A percentile compares a stretch with the other conserved stretches of the same genome.
These are phyloP conservation scores for Anser cygnoides DNA, from an alignment of 2,113 vertebrate genomes.

Conservation along the genomic window DNA sequence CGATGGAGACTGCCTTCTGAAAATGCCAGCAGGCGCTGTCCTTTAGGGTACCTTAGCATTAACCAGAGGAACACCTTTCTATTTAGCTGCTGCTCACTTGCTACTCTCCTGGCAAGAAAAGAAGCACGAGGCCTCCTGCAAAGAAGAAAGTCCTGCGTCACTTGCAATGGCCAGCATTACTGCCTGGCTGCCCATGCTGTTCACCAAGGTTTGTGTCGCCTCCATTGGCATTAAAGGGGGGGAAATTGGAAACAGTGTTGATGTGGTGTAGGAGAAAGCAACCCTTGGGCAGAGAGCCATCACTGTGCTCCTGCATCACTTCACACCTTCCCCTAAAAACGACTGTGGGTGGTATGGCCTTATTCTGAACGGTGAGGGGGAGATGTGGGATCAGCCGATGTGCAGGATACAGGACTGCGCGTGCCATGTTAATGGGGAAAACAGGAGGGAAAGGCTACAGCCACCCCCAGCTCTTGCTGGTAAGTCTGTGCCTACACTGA, in stretches of 20 bases:
- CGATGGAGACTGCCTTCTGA: neutral
- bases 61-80: neutral
- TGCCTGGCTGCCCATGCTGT: neutral
- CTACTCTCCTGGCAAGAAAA: neutral
- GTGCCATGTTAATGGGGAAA: neutral
- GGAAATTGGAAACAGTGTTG: neutral
- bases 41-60: neutral
- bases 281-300: neutral
- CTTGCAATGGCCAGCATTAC: neutral
- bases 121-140: neutral
- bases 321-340: neutral
- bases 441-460: neutral
- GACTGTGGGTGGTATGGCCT: fast-evolving
- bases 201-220: neutral
- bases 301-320: neutral
- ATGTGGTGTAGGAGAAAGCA: neutral
- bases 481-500: neutral
- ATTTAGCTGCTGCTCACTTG: neutral
- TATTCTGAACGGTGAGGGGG: neutral
- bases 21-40: neutral
- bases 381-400: neutral
- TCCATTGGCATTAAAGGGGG: neutral
- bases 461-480: neutral
- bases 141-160: neutral
- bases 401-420: neutral